Evolutionary conservation across 2,888 invertebrate genomes (phyloP).

Genomic region (Cynaeus angustus): DNA sequence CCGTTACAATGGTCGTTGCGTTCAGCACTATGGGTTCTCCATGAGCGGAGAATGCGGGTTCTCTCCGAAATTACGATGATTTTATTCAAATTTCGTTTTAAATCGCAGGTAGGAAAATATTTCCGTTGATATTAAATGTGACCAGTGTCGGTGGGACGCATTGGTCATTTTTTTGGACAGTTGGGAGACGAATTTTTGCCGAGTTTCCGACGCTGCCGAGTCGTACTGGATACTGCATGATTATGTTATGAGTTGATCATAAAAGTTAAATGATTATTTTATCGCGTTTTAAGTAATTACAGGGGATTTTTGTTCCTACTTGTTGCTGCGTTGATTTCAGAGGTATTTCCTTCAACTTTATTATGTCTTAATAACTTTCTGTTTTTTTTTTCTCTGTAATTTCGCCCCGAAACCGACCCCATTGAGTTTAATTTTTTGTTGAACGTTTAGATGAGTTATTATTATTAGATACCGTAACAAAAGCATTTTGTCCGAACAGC

Average conservation of each 20-base stretch:
- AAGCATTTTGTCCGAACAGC: slow-evolving; percentile 24
- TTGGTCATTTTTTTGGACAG: slow-evolving; percentile 47
- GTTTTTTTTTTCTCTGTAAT: too few relatives aligned
- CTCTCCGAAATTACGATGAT: slow-evolving; percentile 57
- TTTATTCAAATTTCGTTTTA: slow-evolving; percentile 64
- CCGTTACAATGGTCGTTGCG: slow-evolving; percentile 69
- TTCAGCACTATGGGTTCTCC: slow-evolving; percentile 66
- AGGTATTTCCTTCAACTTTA: too few relatives aligned
- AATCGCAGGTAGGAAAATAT: slow-evolving; percentile 60
- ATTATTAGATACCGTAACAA: slow-evolving; percentile 21
- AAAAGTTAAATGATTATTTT: slow-evolving; percentile 68
- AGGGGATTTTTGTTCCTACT: slow-evolving; percentile 67
- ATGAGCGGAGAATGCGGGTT: slow-evolving; percentile 63
- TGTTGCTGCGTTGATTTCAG: slow-evolving; percentile 60
- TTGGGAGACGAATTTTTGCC: slow-evolving; percentile 19
- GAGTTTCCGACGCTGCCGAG: slow-evolving; percentile 32
- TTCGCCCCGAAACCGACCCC: background rate
- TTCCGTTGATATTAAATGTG: slow-evolving; percentile 53
- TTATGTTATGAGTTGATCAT: slow-evolving; percentile 69
- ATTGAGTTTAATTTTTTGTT: background rate
- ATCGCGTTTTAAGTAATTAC: slow-evolving; percentile 68
- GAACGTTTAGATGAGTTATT: slow-evolving; percentile 4
- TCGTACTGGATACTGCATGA: slow-evolving; percentile 61
- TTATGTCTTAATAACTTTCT: too few relatives aligned
- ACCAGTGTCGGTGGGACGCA: slow-evolving; percentile 32